These are phyloP conservation scores for Bradypodion ventrale DNA, from an alignment of 2,797 vertebrate species.

Conservation along the genomic window DNA sequence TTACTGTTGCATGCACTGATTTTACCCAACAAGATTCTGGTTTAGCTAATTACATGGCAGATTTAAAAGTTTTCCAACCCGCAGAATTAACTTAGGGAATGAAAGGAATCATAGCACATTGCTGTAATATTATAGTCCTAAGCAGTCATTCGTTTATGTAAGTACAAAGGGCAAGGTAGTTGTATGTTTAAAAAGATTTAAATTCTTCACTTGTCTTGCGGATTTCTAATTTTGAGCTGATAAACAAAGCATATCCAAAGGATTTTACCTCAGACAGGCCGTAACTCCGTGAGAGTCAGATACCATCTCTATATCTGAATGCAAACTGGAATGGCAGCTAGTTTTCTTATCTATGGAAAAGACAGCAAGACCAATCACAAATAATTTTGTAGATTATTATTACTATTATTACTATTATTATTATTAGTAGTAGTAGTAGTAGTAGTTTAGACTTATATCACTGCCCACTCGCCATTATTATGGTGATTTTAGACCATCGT, in stretches of 20 bases:
- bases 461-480: too few species aligned
- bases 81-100: not conserved
- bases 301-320: conserved; percentile 53
- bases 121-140: not conserved
- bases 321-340: conserved; percentile 60
- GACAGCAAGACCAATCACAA: conserved; percentile 28
- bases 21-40: too few species aligned
- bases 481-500: not conserved
- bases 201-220: not conserved
- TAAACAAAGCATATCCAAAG: not conserved
- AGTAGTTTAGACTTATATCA: too few species aligned
- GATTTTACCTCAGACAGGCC: conserved; percentile 56
- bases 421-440: too few species aligned
- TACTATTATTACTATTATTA: too few species aligned
- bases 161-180: not conserved
- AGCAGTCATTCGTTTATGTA: not conserved
- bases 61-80: not conserved
- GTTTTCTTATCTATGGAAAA: conserved; percentile 60
- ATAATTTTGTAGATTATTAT: not conserved
- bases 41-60: not conserved
- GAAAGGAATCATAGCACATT: not conserved
- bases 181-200: not conserved
- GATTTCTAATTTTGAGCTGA: not conserved
- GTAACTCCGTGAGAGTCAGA: conserved; percentile 36
- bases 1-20: too few species aligned